Conservation (phyloP, 2,888 invertebrate species). For the Oxytorus armatus region DNA sequence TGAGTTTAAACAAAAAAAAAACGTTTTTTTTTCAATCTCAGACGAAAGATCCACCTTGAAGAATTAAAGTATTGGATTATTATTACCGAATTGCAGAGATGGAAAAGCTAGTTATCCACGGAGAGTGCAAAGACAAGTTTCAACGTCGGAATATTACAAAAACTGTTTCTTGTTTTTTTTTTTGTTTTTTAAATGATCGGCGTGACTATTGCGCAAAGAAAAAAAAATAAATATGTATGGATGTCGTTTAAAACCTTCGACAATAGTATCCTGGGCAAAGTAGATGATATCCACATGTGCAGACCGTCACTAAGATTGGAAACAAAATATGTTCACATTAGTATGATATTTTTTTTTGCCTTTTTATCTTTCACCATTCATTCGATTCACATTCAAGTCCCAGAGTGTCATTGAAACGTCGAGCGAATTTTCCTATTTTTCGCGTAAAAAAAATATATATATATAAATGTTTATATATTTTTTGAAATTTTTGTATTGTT, state of each 20-base stretch:
- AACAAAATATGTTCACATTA: constrained; percentile 83
- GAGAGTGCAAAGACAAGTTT: constrained; percentile 51
- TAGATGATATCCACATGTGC: constrained; percentile 82
- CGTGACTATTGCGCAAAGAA: constrained; percentile 57
- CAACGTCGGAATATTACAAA: constrained; percentile 27
- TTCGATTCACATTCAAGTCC: constrained; percentile 74
- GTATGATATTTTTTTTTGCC: constrained; percentile 78
- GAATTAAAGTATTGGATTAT: constrained; percentile 31
- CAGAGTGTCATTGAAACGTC: constrained; percentile 54
- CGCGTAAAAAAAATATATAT: constrained; percentile 8
- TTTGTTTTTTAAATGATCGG: constrained; percentile 30
- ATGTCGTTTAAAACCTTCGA: constrained; percentile 80
- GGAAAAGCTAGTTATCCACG: too few species aligned
- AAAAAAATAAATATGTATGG: constrained; percentile 58
- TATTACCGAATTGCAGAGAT: constrained; percentile 1
- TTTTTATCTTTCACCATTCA: constrained; percentile 74
- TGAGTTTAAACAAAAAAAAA: too few species aligned
- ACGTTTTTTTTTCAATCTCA: too few species aligned
- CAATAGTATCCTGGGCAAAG: constrained; percentile 82
- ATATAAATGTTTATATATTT: constrained; percentile 8
- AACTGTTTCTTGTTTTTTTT: constrained; percentile 10
- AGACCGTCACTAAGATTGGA: constrained; percentile 84
- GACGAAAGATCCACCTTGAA: too few species aligned
- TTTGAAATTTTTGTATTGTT: background rate
- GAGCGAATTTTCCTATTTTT: constrained; percentile 51